Evolutionary conservation across 2,113 vertebrate genomes (phyloP), one percentile per base, ranked within the genome.

Genomic region (Stictonetta naevosa): DNA sequence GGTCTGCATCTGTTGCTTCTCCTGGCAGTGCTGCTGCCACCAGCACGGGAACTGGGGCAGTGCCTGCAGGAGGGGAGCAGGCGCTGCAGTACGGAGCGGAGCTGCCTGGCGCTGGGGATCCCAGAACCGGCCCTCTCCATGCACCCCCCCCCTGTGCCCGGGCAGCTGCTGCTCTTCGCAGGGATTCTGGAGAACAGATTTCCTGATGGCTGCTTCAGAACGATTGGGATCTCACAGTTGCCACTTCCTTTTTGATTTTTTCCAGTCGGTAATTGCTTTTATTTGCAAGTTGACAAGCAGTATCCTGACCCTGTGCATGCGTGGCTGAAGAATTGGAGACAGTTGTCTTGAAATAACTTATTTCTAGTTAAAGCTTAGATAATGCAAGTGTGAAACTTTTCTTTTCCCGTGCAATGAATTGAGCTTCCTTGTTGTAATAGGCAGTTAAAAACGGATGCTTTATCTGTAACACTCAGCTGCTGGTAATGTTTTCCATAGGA

Each of bases 231-330:
- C 80, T 93, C 62, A 11, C 33, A 36, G 67, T 90, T 83, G 53
- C 66, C 36, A 3, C 40, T 80, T 86, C 23, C 71, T 17, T 52
- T 55, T 8, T 17, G 26, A 6, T 63, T 55, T 40, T 48, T 31
- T 22, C 68, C 73, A 29, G 21, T 21, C 67, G 28, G 90, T 96
- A 97, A 96, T 96, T 95, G 91, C 91, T 96, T 97, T 97, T 92
- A 88, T 92, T 81, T 94, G 93, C 33, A 29, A 90, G 82, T 28
- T 95, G 97, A 91, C 85, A 92, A 82, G 94, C 77, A 13, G 95
- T 95, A 59, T 88, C 90, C 46, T 93, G 96, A 75, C 95, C 64
- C 38, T 17, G 55, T 90, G 82, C 68, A 3, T 52, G 42, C 5
- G 3, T 38, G 71, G 74, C 82, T 85, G 82, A 67, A 48, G 66